Evolutionary conservation across 2,888 invertebrate genomes (phyloP), one percentile per base, ranked within the genome.

Genomic region (Marasmarcha lunaedactyla): DNA sequence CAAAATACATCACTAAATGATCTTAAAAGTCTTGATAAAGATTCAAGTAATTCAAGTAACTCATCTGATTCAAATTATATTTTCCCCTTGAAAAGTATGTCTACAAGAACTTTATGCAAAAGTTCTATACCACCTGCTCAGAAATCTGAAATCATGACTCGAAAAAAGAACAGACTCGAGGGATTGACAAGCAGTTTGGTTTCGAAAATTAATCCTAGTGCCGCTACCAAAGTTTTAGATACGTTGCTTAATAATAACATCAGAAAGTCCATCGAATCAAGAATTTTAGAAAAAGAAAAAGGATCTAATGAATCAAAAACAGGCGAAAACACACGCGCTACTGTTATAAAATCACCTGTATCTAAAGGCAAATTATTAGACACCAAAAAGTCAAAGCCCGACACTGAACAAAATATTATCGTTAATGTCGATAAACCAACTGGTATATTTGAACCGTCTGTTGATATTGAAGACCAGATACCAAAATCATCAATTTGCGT

Each of bases 391-490:
- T 52, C 66, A 0, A 84, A 70, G 55, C 45, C 54, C 5, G 11
- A n/a, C 3, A 11, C 9, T 3, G 39, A 60, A 9, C 77, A 79
- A 26, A 54, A 60, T 10, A 50, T 74, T 13, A 70, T 81, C 20
- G 72, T 83, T 0, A 78, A 79, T 55, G 68, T 77, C 2, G 84
- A 84, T 49, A 76, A 76, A 48, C 89, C 89, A 0, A 90, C 90
- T 0, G 90, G 90, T 5, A 87, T 90, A 52, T 90, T 90, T 62
- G 89, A 90, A 57, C 87, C 90, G 1, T 88, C 90, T 1, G 71
- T 89, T 20, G 89, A 89, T 63, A 69, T 89, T 43, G 89, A 89
- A 71, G 85, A 89, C 47, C 88, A 88, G 70, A 88, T 88, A 54
- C 88, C 87, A 1, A 79, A 85, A 41, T 76, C 85, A 2, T 86